A percentile compares a stretch with the other conserved stretches of the same genome.
Evolutionary conservation across 92 coral and sea anemone species (phyloP).

Genomic region (Galaxea fascicularis): DNA sequence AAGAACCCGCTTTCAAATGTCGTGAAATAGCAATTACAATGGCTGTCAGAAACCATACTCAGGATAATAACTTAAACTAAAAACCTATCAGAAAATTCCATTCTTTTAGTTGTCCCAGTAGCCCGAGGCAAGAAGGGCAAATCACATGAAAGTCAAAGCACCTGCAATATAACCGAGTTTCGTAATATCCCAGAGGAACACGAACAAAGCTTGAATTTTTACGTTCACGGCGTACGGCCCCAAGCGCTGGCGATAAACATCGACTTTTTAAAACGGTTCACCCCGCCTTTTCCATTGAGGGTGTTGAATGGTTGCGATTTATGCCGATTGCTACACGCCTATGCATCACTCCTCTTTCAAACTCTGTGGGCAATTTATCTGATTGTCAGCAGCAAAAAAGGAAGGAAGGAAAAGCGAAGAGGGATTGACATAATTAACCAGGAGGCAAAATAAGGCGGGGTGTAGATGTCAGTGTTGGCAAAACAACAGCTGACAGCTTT

Average conservation of each 20-base stretch:
- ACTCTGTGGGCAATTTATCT: slow-evolving; percentile 45
- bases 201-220: slow-evolving; percentile 28
- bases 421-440: slow-evolving; percentile 35
- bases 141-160: slow-evolving; percentile 26
- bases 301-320: slow-evolving; percentile 39
- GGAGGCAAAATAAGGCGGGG: slow-evolving; percentile 52
- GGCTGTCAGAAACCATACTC: slow-evolving; percentile 23
- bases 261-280: slow-evolving; percentile 22
- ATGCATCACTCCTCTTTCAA: slow-evolving; percentile 30
- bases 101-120: slow-evolving; percentile 13
- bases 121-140: slow-evolving; percentile 50
- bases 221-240: not conserved
- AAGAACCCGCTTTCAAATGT: not conserved
- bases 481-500: slow-evolving; percentile 32
- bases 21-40: slow-evolving; percentile 15
- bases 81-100: slow-evolving; percentile 45
- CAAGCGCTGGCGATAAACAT: slow-evolving; percentile 35
- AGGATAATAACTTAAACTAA: slow-evolving; percentile 20
- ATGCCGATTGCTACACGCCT: slow-evolving; percentile 3
- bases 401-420: slow-evolving; percentile 30
- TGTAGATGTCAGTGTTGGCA: slow-evolving; percentile 33
- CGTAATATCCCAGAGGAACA: slow-evolving; percentile 29
- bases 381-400: slow-evolving; percentile 44
- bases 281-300: slow-evolving; percentile 54
- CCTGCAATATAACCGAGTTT: slow-evolving; percentile 19